Percentiles rank a stretch among this genome's conserved stretches.
Conservation (phyloP, 2,888 invertebrate species). For the Ochropleura leucogaster region DNA sequence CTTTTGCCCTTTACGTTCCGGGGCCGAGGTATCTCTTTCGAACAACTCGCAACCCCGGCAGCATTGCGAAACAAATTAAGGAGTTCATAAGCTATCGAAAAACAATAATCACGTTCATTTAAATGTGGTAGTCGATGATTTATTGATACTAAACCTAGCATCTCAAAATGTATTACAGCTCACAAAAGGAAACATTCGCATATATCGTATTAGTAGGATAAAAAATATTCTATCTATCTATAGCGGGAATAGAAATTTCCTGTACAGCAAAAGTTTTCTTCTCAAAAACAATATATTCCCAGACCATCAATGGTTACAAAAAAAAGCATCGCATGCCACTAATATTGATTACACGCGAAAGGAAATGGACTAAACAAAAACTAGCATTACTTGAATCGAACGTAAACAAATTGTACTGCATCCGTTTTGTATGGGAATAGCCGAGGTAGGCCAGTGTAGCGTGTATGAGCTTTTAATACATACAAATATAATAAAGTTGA, state of each 20-base stretch:
- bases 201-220: too few species aligned
- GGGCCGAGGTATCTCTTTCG: too few species aligned
- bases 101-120: background rate
- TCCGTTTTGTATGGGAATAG: slow-evolving; percentile 40
- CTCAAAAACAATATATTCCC: slow-evolving; percentile 26
- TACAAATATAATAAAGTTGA: too few species aligned
- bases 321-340: slow-evolving; percentile 1
- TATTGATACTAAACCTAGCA: background rate
- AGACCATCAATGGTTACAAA: background rate
- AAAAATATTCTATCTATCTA: background rate
- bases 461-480: background rate
- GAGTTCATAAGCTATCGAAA: background rate
- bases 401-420: slow-evolving; percentile 42
- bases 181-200: too few species aligned
- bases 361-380: slow-evolving; percentile 52
- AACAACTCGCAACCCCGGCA: too few species aligned
- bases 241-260: background rate
- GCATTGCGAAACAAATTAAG: too few species aligned
- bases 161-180: background rate
- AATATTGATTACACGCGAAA: slow-evolving; percentile 37
- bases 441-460: background rate
- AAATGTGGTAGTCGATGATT: too few species aligned
- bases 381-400: slow-evolving; percentile 35
- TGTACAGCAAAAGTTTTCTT: background rate
- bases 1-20: too few species aligned